Conservation (phyloP, 2,888 invertebrate genomes). For the Anodontia alba region DNA sequence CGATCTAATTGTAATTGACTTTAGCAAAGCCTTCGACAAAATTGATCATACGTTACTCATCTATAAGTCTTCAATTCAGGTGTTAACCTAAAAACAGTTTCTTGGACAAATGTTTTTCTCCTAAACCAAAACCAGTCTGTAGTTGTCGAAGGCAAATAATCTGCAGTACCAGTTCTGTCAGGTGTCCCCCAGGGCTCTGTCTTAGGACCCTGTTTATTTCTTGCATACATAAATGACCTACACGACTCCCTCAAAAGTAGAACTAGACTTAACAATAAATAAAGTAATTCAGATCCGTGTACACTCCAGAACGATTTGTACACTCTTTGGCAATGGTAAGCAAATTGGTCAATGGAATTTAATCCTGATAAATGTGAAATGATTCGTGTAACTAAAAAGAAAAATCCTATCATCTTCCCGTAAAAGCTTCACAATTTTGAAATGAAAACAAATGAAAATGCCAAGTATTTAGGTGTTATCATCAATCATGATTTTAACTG, state of each 20-base stretch:
- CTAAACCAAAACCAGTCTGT: neutral
- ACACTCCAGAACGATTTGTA: slow-evolving; percentile 9
- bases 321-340: slow-evolving; percentile 20
- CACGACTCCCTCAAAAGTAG: slow-evolving; percentile 20
- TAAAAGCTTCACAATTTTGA: slow-evolving; percentile 21
- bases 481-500: slow-evolving; percentile 4
- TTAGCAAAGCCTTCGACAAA: slow-evolving; percentile 1
- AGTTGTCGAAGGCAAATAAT: slow-evolving; percentile 19
- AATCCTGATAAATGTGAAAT: slow-evolving; percentile 31
- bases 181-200: slow-evolving; percentile 6
- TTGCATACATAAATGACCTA: slow-evolving; percentile 30
- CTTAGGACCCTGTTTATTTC: slow-evolving; percentile 24
- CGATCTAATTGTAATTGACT: neutral
- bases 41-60: neutral
- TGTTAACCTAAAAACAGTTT: neutral
- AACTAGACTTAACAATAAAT: slow-evolving; percentile 16
- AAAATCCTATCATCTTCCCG: slow-evolving; percentile 17
- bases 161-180: neutral
- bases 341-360: slow-evolving; percentile 27
- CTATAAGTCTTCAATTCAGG: neutral
- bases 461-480: slow-evolving; percentile 19
- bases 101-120: slow-evolving; percentile 24
- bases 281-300: slow-evolving; percentile 2
- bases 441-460: slow-evolving; percentile 19
- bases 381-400: slow-evolving; percentile 1